Base-by-base conservation (phyloP, 1,140 invertebrate species). In the Dinoponera quadriceps region DNA sequence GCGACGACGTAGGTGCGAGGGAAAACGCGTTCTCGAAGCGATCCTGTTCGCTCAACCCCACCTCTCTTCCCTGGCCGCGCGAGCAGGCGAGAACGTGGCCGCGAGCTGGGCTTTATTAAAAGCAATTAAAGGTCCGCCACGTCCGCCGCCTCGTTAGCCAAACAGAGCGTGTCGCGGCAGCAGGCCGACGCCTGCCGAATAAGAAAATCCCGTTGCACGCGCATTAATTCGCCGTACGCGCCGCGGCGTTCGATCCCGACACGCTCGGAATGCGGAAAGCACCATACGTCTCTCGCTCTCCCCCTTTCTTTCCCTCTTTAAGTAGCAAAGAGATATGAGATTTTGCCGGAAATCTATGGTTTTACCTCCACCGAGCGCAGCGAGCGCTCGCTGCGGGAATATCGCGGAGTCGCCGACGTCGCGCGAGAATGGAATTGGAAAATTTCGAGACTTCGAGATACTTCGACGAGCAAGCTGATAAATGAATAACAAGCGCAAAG, bases 121-220 rank as follows among this genome's bases (percentile, higher is more conserved):
- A 65, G 82, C 87, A 88, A 89, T 89, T 89, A 89, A 89, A 89
- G 62, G 85, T 88, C 60, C 72, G 68, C 72, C 81, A 63, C 51
- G 84, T 66, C 60, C 59, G 73, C 86, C 75, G 82, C 38, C 86
- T 90, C 73, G 89, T 91, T 91, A 88, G 66, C 83, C 87, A 90
- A 91, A 90, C 88, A 81, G 89, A 90, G 85, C 89, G 82, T 88
- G 85, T 85, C 89, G 88, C 86, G 85, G n/a, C 33, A 82, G 82
- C 89, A 11, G 38, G 38, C 9, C 38, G 82, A 86, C 54, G 82
- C 73, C 78, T 51, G 72, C 13, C 84, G 80, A 85, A 90, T 90
- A 74, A 80, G 71, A 82, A 65, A 72, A 62, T 89, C 69, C 82
- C 78, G 86, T 85, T 88, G 55, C n/a, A 44, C 22, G 71, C 44